These are phyloP conservation scores for Nesidiocoris tenuis DNA, from an alignment of 2,888 invertebrate species.

Conservation along the genomic window DNA sequence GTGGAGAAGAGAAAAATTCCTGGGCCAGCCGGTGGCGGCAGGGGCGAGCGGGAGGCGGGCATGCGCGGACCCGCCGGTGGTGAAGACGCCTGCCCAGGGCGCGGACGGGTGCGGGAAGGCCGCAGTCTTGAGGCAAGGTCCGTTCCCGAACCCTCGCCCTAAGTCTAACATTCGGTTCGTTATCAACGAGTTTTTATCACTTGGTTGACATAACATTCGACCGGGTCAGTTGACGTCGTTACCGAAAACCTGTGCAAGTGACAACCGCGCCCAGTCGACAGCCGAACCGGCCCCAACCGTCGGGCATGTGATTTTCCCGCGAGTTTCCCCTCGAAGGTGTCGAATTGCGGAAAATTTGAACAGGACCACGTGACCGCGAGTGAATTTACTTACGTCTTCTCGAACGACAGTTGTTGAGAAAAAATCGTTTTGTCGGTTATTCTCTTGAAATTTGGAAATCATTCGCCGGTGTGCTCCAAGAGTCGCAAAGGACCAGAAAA, in stretches of 20 bases:
- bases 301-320: too few species aligned
- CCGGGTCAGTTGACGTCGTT: background rate
- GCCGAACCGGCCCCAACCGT: too few species aligned
- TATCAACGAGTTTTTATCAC: background rate
- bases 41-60: conserved; percentile 5
- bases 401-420: too few species aligned
- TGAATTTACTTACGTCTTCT: too few species aligned
- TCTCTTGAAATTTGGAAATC: too few species aligned
- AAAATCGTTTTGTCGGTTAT: too few species aligned
- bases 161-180: background rate
- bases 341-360: too few species aligned
- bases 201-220: background rate
- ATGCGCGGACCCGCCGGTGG: conserved; percentile 19
- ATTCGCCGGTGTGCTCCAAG: background rate
- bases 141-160: conserved; percentile 10
- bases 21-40: background rate
- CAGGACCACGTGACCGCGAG: too few species aligned
- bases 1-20: conserved; percentile 19
- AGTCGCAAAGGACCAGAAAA: background rate
- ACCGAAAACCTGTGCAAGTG: too few species aligned
- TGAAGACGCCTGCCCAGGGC: conserved; percentile 33
- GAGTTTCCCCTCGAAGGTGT: too few species aligned
- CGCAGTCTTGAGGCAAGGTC: conserved; percentile 43
- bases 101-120: conserved; percentile 16
- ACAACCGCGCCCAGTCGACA: too few species aligned